Conservation (phyloP, 2,888 invertebrate species). For the Helicoverpa assulta region DNA sequence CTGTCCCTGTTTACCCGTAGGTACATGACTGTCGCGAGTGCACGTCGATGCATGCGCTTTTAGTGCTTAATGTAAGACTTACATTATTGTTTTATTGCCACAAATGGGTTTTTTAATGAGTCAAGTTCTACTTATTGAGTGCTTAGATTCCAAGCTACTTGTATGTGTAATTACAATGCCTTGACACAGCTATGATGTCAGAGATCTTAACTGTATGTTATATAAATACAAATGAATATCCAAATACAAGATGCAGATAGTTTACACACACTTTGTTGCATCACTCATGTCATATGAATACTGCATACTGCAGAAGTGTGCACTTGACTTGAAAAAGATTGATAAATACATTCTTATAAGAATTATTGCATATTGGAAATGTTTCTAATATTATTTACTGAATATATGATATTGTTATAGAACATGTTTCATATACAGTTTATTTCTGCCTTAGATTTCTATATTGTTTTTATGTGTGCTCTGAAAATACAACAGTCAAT, state of each 20-base stretch:
- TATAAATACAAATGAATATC: conserved; percentile 35
- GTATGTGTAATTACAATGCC: conserved; percentile 17
- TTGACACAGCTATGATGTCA: conserved; percentile 48
- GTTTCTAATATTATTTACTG: not conserved
- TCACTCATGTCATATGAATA: conserved; percentile 19
- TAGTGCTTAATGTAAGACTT: conserved; percentile 56
- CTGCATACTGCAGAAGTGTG: not conserved
- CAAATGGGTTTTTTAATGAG: conserved; percentile 27
- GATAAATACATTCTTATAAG: conserved; percentile 4
- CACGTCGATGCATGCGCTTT: conserved; percentile 83
- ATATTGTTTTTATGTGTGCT: no score
- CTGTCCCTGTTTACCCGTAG: conserved; percentile 77
- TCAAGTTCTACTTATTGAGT: conserved; percentile 9
- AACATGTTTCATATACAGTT: not conserved
- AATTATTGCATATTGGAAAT: not conserved
- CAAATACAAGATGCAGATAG: conserved; percentile 20
- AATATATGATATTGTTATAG: not conserved
- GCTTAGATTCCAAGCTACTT: conserved; percentile 12
- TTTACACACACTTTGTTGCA: conserved; percentile 40
- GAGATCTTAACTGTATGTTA: conserved; percentile 30
- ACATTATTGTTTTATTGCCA: conserved; percentile 36
- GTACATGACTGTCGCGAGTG: conserved; percentile 65
- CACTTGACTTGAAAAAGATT: conserved; percentile 6
- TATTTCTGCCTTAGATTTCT: not conserved
- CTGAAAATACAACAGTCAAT: no score